Evolutionary conservation across 2,888 invertebrate genomes (phyloP).

Genomic region (Acronicta psi): DNA sequence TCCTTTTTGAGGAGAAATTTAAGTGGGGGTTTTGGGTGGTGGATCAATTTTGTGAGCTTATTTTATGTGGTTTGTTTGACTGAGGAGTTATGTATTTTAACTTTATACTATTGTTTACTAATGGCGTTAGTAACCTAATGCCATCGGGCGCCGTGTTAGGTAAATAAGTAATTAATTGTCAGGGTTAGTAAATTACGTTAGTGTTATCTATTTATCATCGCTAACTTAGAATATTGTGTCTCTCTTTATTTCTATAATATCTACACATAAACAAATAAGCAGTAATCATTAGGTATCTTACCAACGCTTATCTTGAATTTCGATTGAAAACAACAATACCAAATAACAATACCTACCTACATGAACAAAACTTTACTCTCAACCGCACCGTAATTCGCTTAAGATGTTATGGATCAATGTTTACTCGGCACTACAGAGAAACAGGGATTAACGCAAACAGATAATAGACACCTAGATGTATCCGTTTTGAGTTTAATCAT

Average conservation of each 20-base stretch:
- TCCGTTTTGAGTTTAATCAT: constrained; percentile 83
- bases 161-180: too few species aligned
- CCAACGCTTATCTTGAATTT: constrained; percentile 7
- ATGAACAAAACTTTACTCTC: constrained; percentile 21
- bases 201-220: too few species aligned
- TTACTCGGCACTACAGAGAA: constrained; percentile 58
- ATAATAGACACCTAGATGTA: constrained; percentile 79
- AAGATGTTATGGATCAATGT: constrained; percentile 58
- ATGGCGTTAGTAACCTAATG: too few species aligned
- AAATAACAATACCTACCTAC: constrained; percentile 35
- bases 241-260: too few species aligned
- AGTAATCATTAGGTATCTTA: too few species aligned
- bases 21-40: constrained; percentile 17
- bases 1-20: constrained; percentile 28
- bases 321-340: constrained; percentile 28
- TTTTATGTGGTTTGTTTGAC: neutral
- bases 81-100: neutral
- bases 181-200: too few species aligned
- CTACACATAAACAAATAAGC: too few species aligned
- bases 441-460: constrained; percentile 70
- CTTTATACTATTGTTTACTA: too few species aligned
- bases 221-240: too few species aligned
- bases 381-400: constrained; percentile 39
- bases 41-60: constrained; percentile 4
- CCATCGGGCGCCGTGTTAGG: too few species aligned